Conservation (phyloP, 2,888 invertebrate genomes). For the Coronaproctus castanopsis region DNA sequence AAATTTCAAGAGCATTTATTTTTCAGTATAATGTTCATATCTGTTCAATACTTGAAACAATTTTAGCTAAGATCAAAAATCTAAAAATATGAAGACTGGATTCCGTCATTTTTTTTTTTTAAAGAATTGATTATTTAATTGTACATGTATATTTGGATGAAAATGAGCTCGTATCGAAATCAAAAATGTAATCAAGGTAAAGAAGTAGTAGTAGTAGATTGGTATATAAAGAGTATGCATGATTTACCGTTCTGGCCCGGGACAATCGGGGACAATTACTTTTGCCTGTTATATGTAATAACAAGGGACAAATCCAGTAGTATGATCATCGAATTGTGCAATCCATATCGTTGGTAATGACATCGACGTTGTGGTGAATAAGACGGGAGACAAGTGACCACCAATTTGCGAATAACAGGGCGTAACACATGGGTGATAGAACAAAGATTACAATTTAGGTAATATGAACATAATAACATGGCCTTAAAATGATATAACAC, state of each 20-base stretch:
- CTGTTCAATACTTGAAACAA: too few species aligned
- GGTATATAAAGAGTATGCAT: not conserved
- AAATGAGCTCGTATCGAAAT: not conserved
- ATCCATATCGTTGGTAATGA: not conserved
- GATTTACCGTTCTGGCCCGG: constrained; percentile 99
- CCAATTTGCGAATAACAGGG: too few species aligned
- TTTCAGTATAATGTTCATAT: too few species aligned
- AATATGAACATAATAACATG: not conserved
- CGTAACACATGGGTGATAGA: not conserved
- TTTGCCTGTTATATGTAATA: constrained; percentile 41
- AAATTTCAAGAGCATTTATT: too few species aligned
- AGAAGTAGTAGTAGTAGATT: not conserved
- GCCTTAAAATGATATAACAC: not conserved
- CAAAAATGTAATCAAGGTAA: not conserved
- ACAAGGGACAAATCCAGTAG: not conserved
- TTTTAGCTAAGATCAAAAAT: too few species aligned
- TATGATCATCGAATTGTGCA: not conserved
- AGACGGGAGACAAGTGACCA: not conserved
- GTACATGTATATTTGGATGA: too few species aligned
- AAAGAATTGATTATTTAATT: too few species aligned
- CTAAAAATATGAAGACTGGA: too few species aligned
- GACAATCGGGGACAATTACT: constrained; percentile 99
- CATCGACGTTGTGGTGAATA: not conserved
- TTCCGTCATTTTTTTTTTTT: too few species aligned
- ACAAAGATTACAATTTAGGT: not conserved